Evolutionary conservation across 1,140 invertebrate genomes (phyloP).

Genomic region (Sitobion miscanthi): DNA sequence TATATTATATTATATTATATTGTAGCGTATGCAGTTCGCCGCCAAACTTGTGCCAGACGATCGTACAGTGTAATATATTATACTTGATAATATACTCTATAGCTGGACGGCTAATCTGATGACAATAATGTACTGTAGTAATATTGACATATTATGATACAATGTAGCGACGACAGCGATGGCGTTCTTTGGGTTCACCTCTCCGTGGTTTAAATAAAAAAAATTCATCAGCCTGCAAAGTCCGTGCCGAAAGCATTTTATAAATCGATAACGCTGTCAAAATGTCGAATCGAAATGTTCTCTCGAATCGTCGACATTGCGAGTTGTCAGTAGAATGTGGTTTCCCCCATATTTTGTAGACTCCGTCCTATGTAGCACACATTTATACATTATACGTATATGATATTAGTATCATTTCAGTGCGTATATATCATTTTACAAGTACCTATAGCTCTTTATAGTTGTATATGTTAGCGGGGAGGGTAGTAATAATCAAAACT

Average conservation of each 20-base stretch:
- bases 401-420: too few relatives aligned
- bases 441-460: too few relatives aligned
- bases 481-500: too few relatives aligned
- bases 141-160: neutral
- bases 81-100: neutral
- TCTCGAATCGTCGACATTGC: too few relatives aligned
- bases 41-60: neutral
- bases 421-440: too few relatives aligned
- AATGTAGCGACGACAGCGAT: neutral
- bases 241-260: neutral
- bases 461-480: too few relatives aligned
- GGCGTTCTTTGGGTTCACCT: neutral
- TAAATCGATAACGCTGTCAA: neutral
- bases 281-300: too few relatives aligned
- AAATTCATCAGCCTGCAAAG: too few relatives aligned
- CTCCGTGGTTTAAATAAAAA: too few relatives aligned
- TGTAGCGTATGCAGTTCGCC: neutral
- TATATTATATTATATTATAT: neutral
- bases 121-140: neutral
- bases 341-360: too few relatives aligned
- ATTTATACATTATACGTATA: too few relatives aligned
- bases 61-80: neutral
- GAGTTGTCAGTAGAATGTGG: neutral
- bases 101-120: neutral
- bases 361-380: too few relatives aligned